These are phyloP conservation scores for Drosophila acutilabella DNA, from an alignment of 2,888 invertebrate species.

Conservation along the genomic window DNA sequence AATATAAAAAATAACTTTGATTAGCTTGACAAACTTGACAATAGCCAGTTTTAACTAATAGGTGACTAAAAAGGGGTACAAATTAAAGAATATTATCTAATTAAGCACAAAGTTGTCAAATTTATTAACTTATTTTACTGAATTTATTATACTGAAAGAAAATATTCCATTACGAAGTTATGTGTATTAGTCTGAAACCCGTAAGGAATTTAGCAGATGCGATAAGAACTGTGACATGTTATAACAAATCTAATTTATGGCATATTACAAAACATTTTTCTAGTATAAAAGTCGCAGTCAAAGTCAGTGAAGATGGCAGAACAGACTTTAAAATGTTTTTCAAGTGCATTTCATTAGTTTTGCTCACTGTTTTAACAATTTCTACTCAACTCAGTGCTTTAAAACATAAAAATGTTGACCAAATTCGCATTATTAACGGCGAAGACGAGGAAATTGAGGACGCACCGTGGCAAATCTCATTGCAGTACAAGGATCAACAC, in stretches of 20 bases:
- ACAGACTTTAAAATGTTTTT: constrained; percentile 15
- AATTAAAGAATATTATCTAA: too few species aligned
- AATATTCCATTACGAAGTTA: not conserved
- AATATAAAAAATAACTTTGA: too few species aligned
- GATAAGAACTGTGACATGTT: not conserved
- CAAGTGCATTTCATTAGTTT: not conserved
- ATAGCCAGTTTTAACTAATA: too few species aligned
- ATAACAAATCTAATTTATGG: not conserved
- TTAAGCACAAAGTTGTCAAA: too few species aligned
- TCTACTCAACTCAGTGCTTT: not conserved
- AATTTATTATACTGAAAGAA: not conserved
- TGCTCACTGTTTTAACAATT: not conserved
- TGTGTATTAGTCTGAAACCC: too few species aligned
- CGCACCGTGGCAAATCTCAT: constrained; percentile 65
- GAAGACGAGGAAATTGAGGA: constrained; percentile 48
- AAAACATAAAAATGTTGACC: not conserved
- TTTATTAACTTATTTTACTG: too few species aligned
- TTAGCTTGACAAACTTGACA: too few species aligned
- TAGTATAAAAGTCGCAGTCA: not conserved
- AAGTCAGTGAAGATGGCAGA: too few species aligned
- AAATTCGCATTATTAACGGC: constrained; percentile 70
- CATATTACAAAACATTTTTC: not conserved
- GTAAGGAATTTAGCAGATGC: not conserved
- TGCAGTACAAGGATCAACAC: constrained; percentile 83
- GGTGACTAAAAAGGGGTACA: too few species aligned